Percentiles rank a stretch among this genome's conserved stretches.
phyloP scores from a whole-genome alignment of 2,888 invertebrate genomes.

The Congeria kusceri region DNA sequence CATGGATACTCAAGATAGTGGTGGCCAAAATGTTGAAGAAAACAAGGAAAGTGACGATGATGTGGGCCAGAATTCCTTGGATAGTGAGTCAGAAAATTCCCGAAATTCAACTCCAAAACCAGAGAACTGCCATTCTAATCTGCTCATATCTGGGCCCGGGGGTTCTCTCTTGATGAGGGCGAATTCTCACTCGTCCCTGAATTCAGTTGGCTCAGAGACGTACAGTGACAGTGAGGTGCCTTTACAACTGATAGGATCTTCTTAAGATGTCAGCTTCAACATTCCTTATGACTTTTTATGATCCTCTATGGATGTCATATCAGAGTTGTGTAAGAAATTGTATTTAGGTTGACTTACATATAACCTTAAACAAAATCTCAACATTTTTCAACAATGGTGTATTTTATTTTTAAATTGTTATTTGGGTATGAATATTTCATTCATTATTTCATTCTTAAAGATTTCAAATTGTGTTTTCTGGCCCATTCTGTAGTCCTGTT shows the following conservation, averaged over 20 bases:
- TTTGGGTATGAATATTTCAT: no score
- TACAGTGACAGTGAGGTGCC: slow-evolving; percentile 29
- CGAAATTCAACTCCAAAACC: slow-evolving; percentile 51
- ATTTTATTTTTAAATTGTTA: no score
- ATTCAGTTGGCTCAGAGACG: slow-evolving; percentile 46
- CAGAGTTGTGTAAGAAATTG: no score
- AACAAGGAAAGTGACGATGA: slow-evolving; percentile 33
- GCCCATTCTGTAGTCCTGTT: no score
- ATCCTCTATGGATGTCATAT: no score
- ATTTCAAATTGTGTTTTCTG: no score
- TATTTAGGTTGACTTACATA: no score
- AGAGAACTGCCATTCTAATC: slow-evolving; percentile 23
- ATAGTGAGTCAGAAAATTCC: slow-evolving; percentile 14
- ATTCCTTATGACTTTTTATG: no score
- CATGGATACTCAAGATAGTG: slow-evolving; percentile 44
- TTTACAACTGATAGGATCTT: slow-evolving; percentile 14
- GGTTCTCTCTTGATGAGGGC: background rate
- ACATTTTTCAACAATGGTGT: no score
- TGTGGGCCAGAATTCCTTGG: slow-evolving; percentile 1
- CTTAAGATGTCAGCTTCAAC: no score
- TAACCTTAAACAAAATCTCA: no score
- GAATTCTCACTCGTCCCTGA: slow-evolving; percentile 40
- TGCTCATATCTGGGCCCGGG: slow-evolving; percentile 39
- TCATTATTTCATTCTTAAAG: no score
- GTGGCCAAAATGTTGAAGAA: slow-evolving; percentile 5